Evolutionary conservation across 2,113 vertebrate species (phyloP), one percentile per base, ranked within the genome.

Genomic region (Bos taurus): DNA sequence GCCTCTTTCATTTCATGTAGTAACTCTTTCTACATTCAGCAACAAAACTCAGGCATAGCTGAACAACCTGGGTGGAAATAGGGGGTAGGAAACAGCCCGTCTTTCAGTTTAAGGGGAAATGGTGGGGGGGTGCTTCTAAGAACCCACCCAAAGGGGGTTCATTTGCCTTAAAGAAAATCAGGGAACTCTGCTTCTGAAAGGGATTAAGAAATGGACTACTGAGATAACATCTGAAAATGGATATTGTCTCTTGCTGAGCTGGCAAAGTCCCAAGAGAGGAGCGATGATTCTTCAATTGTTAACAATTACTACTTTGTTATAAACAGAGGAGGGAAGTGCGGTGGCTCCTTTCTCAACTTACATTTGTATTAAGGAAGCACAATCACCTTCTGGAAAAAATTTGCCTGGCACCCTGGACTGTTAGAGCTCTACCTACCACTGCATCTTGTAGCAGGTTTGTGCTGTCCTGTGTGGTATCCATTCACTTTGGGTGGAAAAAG

Each of bases 281-380:
- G 78, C 92, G 96, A 94, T 92, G 97, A 92, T 40, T 95, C 95
- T 96, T 90, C 92, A 19, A 40, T 95, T 92, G 91, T 85, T 90
- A 98, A 98, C 98, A 98, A 97, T 98, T 85, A 67, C 97, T 80
- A 91, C 98, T 94, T 98, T 98, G 98, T 98, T 98, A 88, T 21
- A 60, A 81, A 95, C 74, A 98, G 89, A 92, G 33, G 30, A 36
- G 86, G 86, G 57, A 26, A 74, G 77, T 59, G 19, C 52, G 19
- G 21, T 54, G 89, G 93, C 91, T 64, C 21, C 91, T 80, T 86
- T 98, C 98, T 97, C 97, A 46, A 54, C 60, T 97, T 94, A 90
- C 89, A 13, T 82, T 80, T 74, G 25, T 14, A 14, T 87, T 95
- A 67, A 64, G 77, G 95, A 91, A 94, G 88, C 74, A 8, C 43